Base-by-base conservation (phyloP, 2,888 invertebrate species). In the Tortricodes alternella region DNA sequence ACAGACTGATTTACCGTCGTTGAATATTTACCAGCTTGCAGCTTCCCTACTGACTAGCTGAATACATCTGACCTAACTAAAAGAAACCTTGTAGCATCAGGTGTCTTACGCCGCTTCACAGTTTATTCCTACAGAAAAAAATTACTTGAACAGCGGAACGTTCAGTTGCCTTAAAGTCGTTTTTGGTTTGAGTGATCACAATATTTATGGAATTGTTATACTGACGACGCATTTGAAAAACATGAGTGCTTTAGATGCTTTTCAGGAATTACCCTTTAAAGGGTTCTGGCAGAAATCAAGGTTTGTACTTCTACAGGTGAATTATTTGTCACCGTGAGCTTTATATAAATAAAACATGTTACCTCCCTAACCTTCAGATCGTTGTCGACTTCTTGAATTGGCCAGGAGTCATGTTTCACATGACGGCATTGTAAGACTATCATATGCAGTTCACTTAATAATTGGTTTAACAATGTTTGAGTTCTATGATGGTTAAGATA, bases 1-100 rank as follows among this genome's bases (percentile, higher is more conserved):
- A 64, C 68, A 65, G 67, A 52, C 64, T 70, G 72, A 77, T 70
- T 76, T 73, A 76, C 68, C 67, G 60, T 59, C 70, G 62, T 68
- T 79, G 81, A 80, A 83, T 83, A 83, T 80, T 78, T 78, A 80
- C 62, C 64, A 76, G 68, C n/a, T n/a, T n/a, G 53, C 15, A 34
- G 15, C 29, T 29, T 35, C 27, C 41, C 21, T 7, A 16, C 37
- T 37, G 37, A 37, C 37, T 41, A 15, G 41, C 41, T 24, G 41
- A n/a, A 41, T 24, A 41, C 23, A 41, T 41, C n/a, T n/a, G 27
- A 27, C 29, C 11, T 11, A n/a, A 29, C 29, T n/a, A n/a, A n/a
- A n/a, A n/a, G n/a, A 9, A 29, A 29, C 29, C 29, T 29, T 29
- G 11, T 4, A 29, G n/a, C 27, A 9, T n/a, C 8, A 27, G n/a